Conservation (phyloP, 2,113 vertebrate genomes). For the Leptobrachium leishanense region DNA sequence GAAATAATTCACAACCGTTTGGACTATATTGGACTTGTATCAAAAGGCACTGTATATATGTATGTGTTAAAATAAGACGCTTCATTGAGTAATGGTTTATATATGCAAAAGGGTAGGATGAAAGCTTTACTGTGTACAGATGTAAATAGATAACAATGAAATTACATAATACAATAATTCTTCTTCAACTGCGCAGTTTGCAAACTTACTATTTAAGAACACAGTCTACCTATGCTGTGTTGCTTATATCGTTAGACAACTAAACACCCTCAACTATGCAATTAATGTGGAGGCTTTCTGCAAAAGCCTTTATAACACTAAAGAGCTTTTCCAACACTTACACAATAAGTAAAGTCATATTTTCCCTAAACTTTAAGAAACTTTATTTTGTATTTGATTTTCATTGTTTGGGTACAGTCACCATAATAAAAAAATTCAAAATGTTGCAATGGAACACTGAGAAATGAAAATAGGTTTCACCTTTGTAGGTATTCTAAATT, state of each 20-base stretch:
- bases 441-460: no score
- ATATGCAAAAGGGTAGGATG: conserved; percentile 98
- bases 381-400: conserved; percentile 28
- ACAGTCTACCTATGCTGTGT: conserved; percentile 65
- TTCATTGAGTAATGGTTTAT: conserved; percentile 89
- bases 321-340: conserved; percentile 72
- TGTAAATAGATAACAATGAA: conserved; percentile 89
- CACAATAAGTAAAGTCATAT: conserved; percentile 79
- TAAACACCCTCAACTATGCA: conserved; percentile 97
- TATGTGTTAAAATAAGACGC: conserved; percentile 72
- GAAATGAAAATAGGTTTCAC: no score
- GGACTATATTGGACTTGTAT: conserved; percentile 60
- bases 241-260: conserved; percentile 80
- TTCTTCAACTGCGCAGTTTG: conserved; percentile 84
- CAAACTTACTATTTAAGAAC: conserved; percentile 72
- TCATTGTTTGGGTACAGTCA: not conserved
- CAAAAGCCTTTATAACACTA: conserved; percentile 78
- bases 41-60: conserved; percentile 81
- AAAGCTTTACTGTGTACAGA: conserved; percentile 99
- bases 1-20: conserved; percentile 54
- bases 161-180: conserved; percentile 80
- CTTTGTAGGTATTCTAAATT: not conserved
- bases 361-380: conserved; percentile 70
- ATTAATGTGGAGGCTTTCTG: conserved; percentile 82
- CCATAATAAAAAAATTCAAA: no score